These are phyloP conservation scores for Pachliopta kotzebuea DNA, from an alignment of 2,888 invertebrate genomes.

Conservation along the genomic window DNA sequence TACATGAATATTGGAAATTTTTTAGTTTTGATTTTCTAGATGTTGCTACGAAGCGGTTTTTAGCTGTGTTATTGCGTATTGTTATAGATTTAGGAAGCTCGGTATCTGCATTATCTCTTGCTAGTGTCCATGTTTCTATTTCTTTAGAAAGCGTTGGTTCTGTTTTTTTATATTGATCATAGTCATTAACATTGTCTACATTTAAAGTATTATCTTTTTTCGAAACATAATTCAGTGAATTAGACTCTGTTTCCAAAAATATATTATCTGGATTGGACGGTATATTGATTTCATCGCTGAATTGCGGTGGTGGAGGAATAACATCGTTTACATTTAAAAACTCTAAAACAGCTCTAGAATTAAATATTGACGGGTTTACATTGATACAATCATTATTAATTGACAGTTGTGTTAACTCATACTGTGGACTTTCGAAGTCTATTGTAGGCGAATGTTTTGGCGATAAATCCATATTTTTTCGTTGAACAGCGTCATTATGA, in stretches of 20 bases:
- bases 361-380: slow-evolving; percentile 55
- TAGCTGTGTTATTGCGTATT: slow-evolving; percentile 34
- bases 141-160: slow-evolving; percentile 34
- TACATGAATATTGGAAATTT: slow-evolving; percentile 22
- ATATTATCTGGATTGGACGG: neutral
- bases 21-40: slow-evolving; percentile 36
- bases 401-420: slow-evolving; percentile 6
- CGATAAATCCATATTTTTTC: neutral
- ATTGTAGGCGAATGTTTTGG: neutral
- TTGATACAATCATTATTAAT: slow-evolving; percentile 37
- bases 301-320: slow-evolving; percentile 60
- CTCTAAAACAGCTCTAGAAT: slow-evolving; percentile 63
- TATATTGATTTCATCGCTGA: slow-evolving; percentile 37
- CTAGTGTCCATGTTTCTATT: slow-evolving; percentile 57
- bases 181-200: neutral
- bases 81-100: slow-evolving; percentile 36
- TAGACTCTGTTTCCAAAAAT: neutral
- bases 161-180: slow-evolving; percentile 4
- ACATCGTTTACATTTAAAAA: slow-evolving; percentile 43
- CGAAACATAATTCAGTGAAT: neutral
- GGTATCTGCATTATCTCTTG: slow-evolving; percentile 37
- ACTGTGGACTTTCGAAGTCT: neutral
- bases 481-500: neutral
- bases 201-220: slow-evolving; percentile 3
- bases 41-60: slow-evolving; percentile 27